Evolutionary conservation across 1,140 invertebrate genomes (phyloP), one percentile per base, ranked within the genome.

Genomic region (Drosophila arizonae): DNA sequence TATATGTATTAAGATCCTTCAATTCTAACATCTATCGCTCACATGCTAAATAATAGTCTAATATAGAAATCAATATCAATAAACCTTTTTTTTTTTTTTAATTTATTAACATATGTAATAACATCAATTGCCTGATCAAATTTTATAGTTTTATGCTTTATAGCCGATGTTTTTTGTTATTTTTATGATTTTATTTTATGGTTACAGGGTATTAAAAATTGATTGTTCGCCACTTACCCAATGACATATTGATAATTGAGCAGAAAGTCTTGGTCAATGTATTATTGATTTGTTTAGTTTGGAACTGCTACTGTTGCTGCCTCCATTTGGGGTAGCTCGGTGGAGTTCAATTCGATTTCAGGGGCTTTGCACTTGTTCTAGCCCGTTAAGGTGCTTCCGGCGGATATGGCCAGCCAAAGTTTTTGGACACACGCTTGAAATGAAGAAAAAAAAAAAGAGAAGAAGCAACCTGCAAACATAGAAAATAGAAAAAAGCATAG

Each of bases 281-380:
- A 6, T 24, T 24, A 24, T 39, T 26, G 55, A 36, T 17, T 24
- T 48, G 28, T 54, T 74, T 63, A 70, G 58, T 58, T 70, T 67
- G 13, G 46, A 43, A 26, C 51, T 56, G 43, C 43, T 15, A 15
- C 6, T 15, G n/a, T 9, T 46, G 43, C 43, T 9, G 43, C 4
- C 28, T 52, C 67, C 15, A 21, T 51, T 45, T 24, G 43, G 15
- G 33, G 33, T 36, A 9, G 41, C 10, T 58, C 28, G 2, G 3
- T 4, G 28, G 4, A 9, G 33, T 9, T 33, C 36, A n/a, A 39
- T 52, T 52, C 13, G 36, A 45, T 52, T 66, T 66, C 52, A 63
- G 66, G 69, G 69, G 84, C 82, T 87, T 72, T 87, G 84, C 84
- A 86, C 82, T 86, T 86, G 82, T 86, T 86, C 64, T 76, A 45